These are phyloP conservation scores for Perca flavescens DNA, from an alignment of 2,113 vertebrate genomes.

Conservation along the genomic window DNA sequence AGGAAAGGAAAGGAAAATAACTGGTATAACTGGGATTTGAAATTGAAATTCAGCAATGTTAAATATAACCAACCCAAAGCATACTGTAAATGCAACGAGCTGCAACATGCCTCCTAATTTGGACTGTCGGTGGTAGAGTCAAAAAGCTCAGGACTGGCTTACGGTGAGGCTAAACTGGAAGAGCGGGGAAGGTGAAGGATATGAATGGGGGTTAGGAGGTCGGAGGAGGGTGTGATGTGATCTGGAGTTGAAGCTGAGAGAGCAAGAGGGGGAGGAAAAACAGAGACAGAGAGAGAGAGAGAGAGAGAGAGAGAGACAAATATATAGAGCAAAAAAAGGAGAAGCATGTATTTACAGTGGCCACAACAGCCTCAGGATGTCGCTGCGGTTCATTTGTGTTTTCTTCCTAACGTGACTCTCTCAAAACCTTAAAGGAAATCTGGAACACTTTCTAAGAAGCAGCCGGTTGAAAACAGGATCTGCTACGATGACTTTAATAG, in stretches of 20 bases:
- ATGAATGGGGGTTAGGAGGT: constrained; percentile 52
- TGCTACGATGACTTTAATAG: neutral
- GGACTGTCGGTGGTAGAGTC: constrained; percentile 1
- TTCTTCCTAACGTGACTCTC: neutral
- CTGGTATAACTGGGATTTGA: neutral
- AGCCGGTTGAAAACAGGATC: constrained; percentile 35
- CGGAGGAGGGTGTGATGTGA: constrained; percentile 14
- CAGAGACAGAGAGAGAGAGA: constrained; percentile 14
- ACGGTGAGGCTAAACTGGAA: constrained; percentile 39
- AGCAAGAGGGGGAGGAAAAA: constrained; percentile 27
- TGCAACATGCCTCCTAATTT: neutral
- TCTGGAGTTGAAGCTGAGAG: constrained; percentile 40
- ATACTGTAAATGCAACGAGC: neutral
- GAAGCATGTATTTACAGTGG: constrained; percentile 54
- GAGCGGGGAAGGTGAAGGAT: constrained; percentile 45
- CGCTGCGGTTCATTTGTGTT: constrained; percentile 44
- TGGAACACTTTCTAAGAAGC: neutral
- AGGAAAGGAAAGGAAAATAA: neutral
- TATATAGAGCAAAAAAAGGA: constrained; percentile 64
- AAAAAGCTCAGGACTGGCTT: constrained; percentile 37
- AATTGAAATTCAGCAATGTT: neutral
- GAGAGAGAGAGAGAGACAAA: constrained; percentile 41
- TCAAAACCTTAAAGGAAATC: constrained; percentile 15
- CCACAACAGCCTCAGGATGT: constrained; percentile 55
- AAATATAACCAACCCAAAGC: neutral